phyloP scores from a whole-genome alignment of 37 sponge, comb jelly and placozoan species.

The Ianthella basta region DNA sequence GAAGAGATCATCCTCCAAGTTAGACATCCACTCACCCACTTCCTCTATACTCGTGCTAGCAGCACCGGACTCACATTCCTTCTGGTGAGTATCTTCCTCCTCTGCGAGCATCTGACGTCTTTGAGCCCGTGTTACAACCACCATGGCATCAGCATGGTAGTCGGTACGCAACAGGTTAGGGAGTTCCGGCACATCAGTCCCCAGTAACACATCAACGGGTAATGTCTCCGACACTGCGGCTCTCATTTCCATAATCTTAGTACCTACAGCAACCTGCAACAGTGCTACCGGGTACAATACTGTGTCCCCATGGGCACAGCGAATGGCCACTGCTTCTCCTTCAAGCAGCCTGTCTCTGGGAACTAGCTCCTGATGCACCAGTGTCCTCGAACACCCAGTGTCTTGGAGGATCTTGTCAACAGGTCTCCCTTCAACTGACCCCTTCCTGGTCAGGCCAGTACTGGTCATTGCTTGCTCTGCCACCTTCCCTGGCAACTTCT shows the following conservation, averaged over 20 bases:
- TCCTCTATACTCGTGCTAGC: too few species aligned
- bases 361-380: conserved; percentile 30
- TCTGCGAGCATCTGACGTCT: too few species aligned
- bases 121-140: not conserved
- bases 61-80: too few species aligned
- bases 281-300: conserved; percentile 35
- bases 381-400: conserved; percentile 30
- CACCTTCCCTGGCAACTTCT: too few species aligned
- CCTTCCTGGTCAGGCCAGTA: not conserved
- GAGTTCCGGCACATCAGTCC: conserved; percentile 33
- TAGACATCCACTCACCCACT: not conserved
- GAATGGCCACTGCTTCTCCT: conserved; percentile 35
- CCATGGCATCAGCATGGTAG: not conserved
- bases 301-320: conserved; percentile 42
- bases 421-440: conserved; percentile 28
- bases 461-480: too few species aligned
- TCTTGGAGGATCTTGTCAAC: conserved; percentile 24
- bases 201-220: conserved; percentile 39
- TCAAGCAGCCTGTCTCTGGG: conserved; percentile 10
- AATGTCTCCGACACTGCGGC: conserved; percentile 32
- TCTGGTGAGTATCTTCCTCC: too few species aligned
- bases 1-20: conserved; percentile 31
- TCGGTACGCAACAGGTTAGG: too few species aligned
- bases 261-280: conserved; percentile 27
- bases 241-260: not conserved